Conservation (phyloP, 1,140 invertebrate species). For the Monomorium pharaonis region DNA sequence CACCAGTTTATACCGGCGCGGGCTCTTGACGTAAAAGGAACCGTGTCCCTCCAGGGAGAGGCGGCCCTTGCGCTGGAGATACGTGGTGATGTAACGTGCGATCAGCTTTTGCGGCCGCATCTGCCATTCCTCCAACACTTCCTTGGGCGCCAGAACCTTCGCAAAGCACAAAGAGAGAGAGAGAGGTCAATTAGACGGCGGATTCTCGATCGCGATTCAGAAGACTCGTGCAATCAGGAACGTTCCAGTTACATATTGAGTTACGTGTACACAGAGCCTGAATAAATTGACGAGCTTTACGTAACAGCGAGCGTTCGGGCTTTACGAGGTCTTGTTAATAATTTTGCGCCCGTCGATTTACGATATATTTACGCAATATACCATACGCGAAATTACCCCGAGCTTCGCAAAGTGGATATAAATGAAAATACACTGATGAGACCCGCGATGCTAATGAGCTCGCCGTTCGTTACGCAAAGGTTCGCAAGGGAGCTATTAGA, state of each 20-base stretch:
- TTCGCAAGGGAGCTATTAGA: neutral
- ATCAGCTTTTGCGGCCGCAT: constrained; percentile 95
- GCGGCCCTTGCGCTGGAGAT: constrained; percentile 91
- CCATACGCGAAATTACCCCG: neutral
- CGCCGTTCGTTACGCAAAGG: neutral
- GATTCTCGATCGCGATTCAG: neutral
- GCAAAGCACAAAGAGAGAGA: too few relatives aligned
- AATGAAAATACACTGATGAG: neutral
- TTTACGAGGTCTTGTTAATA: neutral
- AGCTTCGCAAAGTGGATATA: neutral
- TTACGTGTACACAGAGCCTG: neutral
- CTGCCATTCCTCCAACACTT: constrained; percentile 97
- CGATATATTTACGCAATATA: neutral
- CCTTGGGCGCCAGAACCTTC: constrained; percentile 94
- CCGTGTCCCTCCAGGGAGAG: constrained; percentile 90
- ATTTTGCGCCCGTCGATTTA: neutral
- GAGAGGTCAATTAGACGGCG: neutral
- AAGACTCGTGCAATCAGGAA: neutral
- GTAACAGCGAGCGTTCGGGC: neutral
- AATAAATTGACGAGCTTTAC: neutral
- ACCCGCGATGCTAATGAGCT: neutral
- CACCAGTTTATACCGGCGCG: constrained; percentile 93
- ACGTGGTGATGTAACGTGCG: constrained; percentile 94
- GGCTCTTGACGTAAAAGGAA: constrained; percentile 92
- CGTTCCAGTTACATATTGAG: neutral